Conservation (phyloP, 2,113 vertebrate species). For the Eurystomus gularis region DNA sequence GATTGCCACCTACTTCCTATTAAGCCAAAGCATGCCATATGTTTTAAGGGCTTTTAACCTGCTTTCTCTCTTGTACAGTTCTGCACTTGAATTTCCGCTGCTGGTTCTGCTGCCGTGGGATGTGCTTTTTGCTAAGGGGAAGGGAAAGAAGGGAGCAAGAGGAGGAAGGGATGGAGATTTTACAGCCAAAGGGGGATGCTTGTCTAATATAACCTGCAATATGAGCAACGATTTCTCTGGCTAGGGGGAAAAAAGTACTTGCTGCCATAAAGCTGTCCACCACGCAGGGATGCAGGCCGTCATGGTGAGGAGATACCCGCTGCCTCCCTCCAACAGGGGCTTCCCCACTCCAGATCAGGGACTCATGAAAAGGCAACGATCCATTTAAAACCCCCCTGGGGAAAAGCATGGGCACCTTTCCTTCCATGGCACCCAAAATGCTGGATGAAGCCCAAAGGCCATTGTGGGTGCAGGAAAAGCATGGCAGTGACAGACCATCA, state of each 20-base stretch:
- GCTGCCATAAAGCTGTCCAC: background rate
- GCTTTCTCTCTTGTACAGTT: background rate
- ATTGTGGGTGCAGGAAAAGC: background rate
- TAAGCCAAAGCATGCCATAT: slow-evolving; percentile 13
- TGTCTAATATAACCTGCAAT: background rate
- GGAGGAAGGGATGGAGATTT: background rate
- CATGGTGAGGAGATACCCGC: too few species aligned
- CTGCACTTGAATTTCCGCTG: fast-evolving
- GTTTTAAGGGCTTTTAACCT: slow-evolving; percentile 49
- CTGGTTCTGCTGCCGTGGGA: background rate
- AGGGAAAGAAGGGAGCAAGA: background rate
- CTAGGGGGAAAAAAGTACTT: background rate
- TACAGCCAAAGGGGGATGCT: background rate
- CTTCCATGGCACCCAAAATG: background rate
- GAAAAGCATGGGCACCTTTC: background rate
- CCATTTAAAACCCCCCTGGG: background rate
- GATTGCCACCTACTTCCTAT: slow-evolving; percentile 28
- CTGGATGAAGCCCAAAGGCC: background rate
- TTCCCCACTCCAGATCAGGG: background rate
- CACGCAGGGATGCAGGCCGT: fast-evolving
- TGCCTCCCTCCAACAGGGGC: background rate
- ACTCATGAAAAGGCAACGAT: background rate
- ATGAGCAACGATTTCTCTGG: background rate
- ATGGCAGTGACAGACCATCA: background rate
- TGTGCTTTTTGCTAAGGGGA: background rate